phyloP scores from a whole-genome alignment of 2,113 vertebrate genomes.

The Xenus cinereus region DNA sequence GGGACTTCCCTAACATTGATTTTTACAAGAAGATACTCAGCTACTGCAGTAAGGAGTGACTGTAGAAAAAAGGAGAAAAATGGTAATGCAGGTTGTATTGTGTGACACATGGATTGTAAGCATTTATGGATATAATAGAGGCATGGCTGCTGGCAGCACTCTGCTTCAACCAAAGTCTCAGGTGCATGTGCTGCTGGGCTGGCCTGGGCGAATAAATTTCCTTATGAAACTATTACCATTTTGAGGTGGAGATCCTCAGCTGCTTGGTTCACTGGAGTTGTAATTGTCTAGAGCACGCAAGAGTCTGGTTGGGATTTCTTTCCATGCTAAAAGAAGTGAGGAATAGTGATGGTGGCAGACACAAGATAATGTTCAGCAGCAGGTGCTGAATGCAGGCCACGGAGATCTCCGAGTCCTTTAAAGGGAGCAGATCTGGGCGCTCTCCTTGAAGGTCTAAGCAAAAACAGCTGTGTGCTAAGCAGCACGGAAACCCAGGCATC shows the following conservation, averaged over 20 bases:
- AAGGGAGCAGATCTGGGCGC: not conserved
- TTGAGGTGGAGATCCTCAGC: not conserved
- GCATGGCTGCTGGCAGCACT: not conserved
- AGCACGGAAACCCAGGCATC: not conserved
- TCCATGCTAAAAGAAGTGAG: not conserved
- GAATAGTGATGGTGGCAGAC: not conserved
- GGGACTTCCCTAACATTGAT: not conserved
- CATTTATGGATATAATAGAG: not conserved
- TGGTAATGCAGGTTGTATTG: not conserved
- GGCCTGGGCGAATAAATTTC: not conserved
- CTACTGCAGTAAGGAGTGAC: not conserved
- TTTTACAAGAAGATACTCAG: not conserved
- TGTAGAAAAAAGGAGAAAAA: not conserved
- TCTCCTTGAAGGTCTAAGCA: not conserved
- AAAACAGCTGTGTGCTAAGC: not conserved
- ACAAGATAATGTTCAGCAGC: not conserved
- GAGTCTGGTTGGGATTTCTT: not conserved
- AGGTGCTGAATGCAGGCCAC: not conserved
- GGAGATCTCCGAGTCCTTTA: not conserved
- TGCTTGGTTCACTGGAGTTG: not conserved
- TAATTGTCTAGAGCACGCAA: not conserved
- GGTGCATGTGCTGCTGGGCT: not conserved
- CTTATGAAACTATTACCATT: not conserved
- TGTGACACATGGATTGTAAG: not conserved
- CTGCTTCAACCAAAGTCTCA: not conserved